Base-by-base conservation (phyloP, 2,888 invertebrate genomes). In the Entomobrya proxima region DNA sequence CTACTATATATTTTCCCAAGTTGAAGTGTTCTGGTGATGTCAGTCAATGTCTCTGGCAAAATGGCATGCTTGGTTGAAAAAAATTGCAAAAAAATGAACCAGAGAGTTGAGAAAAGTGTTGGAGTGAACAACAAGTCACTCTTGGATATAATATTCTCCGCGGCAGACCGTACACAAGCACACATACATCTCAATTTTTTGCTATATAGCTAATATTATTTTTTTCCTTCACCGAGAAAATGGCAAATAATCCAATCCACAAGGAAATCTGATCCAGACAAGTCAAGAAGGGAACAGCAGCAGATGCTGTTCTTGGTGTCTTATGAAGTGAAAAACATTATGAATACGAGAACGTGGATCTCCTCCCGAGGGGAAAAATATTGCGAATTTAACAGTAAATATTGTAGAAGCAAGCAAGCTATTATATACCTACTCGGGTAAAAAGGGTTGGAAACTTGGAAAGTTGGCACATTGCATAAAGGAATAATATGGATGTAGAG, bases 201-300 rank as follows among this genome's bases (percentile, higher is more conserved):
- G n/a, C n/a, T n/a, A n/a, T n/a, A n/a, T n/a, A n/a, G n/a, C n/a
- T n/a, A n/a, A n/a, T n/a, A n/a, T n/a, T 55, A 24, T 2, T 18
- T 1, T 4, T 27, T 55, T 55, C 55, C 18, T 13, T 13, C 9
- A 47, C 47, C 47, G 47, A 18, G 52, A 18, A 55, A 18, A 55
- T 55, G 55, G 55, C 55, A 55, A 55, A 55, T 55, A 55, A 55
- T 55, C 55, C 24, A 55, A 55, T 55, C 55, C 24, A 13, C 55
- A 55, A 55, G 55, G 55, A 55, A 55, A 55, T 55, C 55, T 55
- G 55, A 55, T 55, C 55, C 18, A n/a, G n/a, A n/a, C n/a, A 24
- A 24, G 55, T 24, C 21, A 37, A 37, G 27, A 24, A 55, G 55
- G 21, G 24, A 24, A 13, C 13, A 27, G 27, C 4, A 55, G 27